These are phyloP conservation scores for Pseudomugil tenellus DNA, from an alignment of 2,797 vertebrate genomes.

Conservation along the genomic window DNA sequence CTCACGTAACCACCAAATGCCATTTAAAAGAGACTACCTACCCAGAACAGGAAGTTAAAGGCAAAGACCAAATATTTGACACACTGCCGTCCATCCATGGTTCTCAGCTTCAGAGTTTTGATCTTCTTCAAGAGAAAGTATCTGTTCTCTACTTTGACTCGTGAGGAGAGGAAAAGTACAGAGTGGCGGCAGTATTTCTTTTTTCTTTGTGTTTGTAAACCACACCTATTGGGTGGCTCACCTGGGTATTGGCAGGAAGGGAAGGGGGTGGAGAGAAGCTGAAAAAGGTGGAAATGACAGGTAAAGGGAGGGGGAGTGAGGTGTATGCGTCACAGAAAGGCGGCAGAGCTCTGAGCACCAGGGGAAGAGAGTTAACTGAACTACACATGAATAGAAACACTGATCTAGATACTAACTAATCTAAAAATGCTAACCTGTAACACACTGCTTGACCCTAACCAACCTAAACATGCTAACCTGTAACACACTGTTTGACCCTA, in stretches of 20 bases:
- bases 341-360: constrained; percentile 21
- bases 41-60: constrained; percentile 83
- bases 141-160: not conserved
- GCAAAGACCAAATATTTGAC: constrained; percentile 77
- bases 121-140: not conserved
- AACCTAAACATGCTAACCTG: too few species aligned
- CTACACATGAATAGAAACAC: not conserved
- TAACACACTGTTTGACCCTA: too few species aligned
- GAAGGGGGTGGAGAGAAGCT: not conserved
- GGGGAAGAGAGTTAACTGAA: constrained; percentile 35
- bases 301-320: not conserved
- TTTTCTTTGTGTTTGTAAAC: constrained; percentile 3
- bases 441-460: not conserved
- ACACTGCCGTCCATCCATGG: constrained; percentile 70
- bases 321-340: not conserved
- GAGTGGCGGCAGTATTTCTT: not conserved
- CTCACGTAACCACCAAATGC: not conserved
- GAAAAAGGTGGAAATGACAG: not conserved
- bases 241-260: constrained; percentile 36
- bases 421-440: not conserved
- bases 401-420: not conserved
- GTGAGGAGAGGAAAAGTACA: not conserved
- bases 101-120: not conserved
- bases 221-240: constrained; percentile 47
- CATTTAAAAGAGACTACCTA: constrained; percentile 52